Conservation (phyloP, 2,888 invertebrate genomes). For the Baronia brevicornis region DNA sequence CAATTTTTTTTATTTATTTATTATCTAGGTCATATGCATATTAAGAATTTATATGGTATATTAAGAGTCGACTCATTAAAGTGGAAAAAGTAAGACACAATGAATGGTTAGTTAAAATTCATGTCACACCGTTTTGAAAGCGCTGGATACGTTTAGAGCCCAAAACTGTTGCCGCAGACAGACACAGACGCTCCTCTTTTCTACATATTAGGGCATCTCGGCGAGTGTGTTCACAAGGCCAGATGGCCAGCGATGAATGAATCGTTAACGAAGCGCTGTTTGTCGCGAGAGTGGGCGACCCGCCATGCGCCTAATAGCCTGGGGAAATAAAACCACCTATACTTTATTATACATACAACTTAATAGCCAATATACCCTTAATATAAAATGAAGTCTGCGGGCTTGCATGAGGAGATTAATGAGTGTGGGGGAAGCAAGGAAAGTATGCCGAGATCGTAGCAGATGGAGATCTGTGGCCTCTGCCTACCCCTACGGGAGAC, state of each 20-base stretch:
- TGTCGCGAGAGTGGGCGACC: neutral
- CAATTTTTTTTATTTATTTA: too few relatives aligned
- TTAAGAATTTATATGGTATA: neutral
- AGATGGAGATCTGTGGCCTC: too few relatives aligned
- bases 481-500: too few relatives aligned
- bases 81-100: neutral
- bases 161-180: constrained; percentile 3
- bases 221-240: constrained; percentile 32
- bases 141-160: neutral
- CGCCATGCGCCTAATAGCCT: constrained; percentile 2
- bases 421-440: too few relatives aligned
- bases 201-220: constrained; percentile 16
- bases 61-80: neutral
- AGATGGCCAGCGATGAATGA: constrained; percentile 62
- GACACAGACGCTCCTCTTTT: constrained; percentile 13
- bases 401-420: too few relatives aligned
- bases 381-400: too few relatives aligned
- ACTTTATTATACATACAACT: too few relatives aligned
- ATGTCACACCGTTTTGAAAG: too few relatives aligned
- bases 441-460: too few relatives aligned
- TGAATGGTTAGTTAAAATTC: too few relatives aligned
- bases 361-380: too few relatives aligned
- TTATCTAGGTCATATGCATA: too few relatives aligned
- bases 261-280: constrained; percentile 44
- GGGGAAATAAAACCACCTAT: neutral